Conservation (phyloP, 2,888 invertebrate species). For the Ecdyonurus torrentis region DNA sequence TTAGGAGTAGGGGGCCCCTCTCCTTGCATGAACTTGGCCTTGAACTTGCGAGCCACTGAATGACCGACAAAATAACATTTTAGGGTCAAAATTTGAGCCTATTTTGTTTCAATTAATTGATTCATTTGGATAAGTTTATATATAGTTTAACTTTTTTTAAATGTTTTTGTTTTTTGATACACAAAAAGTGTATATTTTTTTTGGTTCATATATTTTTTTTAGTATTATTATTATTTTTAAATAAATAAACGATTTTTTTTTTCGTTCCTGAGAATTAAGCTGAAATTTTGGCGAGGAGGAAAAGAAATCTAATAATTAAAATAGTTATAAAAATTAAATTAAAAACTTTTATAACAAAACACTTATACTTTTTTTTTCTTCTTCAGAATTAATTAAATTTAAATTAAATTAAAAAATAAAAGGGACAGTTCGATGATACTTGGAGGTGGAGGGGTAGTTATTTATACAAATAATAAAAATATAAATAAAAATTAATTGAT, state of each 20-base stretch:
- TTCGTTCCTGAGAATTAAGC: slow-evolving; percentile 9
- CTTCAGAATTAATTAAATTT: neutral
- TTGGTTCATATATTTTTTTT: slow-evolving; percentile 8
- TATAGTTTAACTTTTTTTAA: slow-evolving; percentile 4
- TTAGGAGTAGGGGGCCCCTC: slow-evolving; percentile 11
- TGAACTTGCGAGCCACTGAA: slow-evolving; percentile 12
- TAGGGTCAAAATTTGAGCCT: slow-evolving; percentile 12
- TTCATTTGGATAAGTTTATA: neutral
- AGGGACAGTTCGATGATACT: slow-evolving; percentile 38
- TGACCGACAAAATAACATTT: slow-evolving; percentile 16
- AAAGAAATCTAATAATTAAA: slow-evolving; percentile 22
- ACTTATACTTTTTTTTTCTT: neutral
- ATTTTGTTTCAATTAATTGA: neutral
- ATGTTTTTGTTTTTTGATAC: slow-evolving; percentile 9
- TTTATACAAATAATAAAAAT: no score
- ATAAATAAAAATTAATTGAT: no score
- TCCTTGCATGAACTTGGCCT: slow-evolving; percentile 13
- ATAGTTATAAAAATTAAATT: slow-evolving; percentile 11
- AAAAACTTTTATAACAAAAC: slow-evolving; percentile 7
- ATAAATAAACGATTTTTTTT: neutral
- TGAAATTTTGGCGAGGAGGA: slow-evolving; percentile 25
- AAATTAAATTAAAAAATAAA: slow-evolving; percentile 6
- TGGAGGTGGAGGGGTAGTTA: slow-evolving; percentile 38
- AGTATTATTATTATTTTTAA: neutral
- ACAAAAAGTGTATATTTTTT: slow-evolving; percentile 8